A percentile compares a stretch with the other conserved stretches of the same genome.
Conservation (phyloP, 2,888 invertebrate genomes). For the Rutpela maculata region DNA sequence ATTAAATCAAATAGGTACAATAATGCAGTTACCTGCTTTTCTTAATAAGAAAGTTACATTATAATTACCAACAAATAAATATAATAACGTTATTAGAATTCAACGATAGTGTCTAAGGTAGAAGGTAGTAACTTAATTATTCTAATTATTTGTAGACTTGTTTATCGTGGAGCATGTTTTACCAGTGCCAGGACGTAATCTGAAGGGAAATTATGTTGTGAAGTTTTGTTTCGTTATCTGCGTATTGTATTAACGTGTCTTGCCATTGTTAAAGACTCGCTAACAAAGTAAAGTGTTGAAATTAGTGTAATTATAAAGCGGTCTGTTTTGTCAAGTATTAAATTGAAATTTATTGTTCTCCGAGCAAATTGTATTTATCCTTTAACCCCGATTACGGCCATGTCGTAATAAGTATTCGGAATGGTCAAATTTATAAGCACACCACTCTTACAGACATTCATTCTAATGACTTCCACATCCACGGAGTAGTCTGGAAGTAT, state of each 20-base stretch:
- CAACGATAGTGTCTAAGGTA: background rate
- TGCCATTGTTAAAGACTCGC: slow-evolving; percentile 52
- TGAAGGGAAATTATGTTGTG: slow-evolving; percentile 46
- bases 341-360: slow-evolving; percentile 61
- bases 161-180: slow-evolving; percentile 12
- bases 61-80: background rate
- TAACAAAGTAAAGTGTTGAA: slow-evolving; percentile 56
- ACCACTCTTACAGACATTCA: slow-evolving; percentile 11
- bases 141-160: slow-evolving; percentile 15
- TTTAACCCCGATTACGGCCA: slow-evolving; percentile 15
- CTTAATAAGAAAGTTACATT: background rate
- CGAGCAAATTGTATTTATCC: slow-evolving; percentile 41
- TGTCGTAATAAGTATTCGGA: slow-evolving; percentile 13
- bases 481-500: too few relatives aligned
- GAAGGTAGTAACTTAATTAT: slow-evolving; percentile 14
- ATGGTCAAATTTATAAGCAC: slow-evolving; percentile 34
- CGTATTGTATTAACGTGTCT: slow-evolving; percentile 51
- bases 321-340: slow-evolving; percentile 58
- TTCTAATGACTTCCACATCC: slow-evolving; percentile 4
- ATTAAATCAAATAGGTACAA: too few relatives aligned
- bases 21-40: too few relatives aligned
- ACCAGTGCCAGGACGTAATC: slow-evolving; percentile 1
- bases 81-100: background rate
- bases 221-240: slow-evolving; percentile 52
- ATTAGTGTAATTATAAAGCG: slow-evolving; percentile 61